Percentiles rank a stretch among this genome's conserved stretches.
phyloP scores from a whole-genome alignment of 2,113 vertebrate species.

The Pontoporia blainvillei region DNA sequence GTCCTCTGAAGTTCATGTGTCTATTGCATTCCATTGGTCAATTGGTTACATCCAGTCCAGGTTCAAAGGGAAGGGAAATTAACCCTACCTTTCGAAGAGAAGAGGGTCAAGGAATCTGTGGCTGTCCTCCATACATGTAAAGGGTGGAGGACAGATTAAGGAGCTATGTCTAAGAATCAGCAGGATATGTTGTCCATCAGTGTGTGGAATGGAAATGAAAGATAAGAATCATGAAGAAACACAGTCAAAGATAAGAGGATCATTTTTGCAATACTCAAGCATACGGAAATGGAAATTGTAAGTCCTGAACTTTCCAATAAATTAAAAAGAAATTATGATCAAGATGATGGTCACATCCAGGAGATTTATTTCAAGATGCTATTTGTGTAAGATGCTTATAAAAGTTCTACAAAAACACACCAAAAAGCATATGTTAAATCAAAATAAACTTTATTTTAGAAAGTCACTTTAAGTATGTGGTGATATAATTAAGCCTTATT shows the following conservation, averaged over 20 bases:
- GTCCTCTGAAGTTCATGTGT: not conserved
- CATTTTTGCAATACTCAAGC: not conserved
- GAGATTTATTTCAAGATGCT: slow-evolving; percentile 78
- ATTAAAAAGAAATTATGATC: slow-evolving; percentile 68
- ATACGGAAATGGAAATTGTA: not conserved
- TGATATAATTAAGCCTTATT: slow-evolving; percentile 79
- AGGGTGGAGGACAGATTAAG: not conserved
- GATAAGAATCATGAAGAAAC: not conserved
- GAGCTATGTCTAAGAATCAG: not conserved
- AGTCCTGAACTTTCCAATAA: slow-evolving; percentile 1
- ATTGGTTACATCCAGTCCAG: not conserved
- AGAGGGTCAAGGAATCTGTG: not conserved
- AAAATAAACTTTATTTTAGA: slow-evolving; percentile 77
- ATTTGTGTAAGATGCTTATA: slow-evolving; percentile 62
- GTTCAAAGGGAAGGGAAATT: not conserved
- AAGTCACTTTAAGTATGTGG: slow-evolving; percentile 77
- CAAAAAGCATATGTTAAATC: slow-evolving; percentile 64
- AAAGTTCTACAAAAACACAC: slow-evolving; percentile 61
- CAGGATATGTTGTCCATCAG: not conserved
- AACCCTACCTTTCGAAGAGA: not conserved
- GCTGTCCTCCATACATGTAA: not conserved
- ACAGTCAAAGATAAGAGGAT: not conserved
- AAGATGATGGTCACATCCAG: slow-evolving; percentile 75
- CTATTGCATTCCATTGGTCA: not conserved
- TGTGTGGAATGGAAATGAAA: not conserved